These are phyloP conservation scores for Rachycentron canadum DNA, from an alignment of 2,797 vertebrate genomes.

Conservation along the genomic window DNA sequence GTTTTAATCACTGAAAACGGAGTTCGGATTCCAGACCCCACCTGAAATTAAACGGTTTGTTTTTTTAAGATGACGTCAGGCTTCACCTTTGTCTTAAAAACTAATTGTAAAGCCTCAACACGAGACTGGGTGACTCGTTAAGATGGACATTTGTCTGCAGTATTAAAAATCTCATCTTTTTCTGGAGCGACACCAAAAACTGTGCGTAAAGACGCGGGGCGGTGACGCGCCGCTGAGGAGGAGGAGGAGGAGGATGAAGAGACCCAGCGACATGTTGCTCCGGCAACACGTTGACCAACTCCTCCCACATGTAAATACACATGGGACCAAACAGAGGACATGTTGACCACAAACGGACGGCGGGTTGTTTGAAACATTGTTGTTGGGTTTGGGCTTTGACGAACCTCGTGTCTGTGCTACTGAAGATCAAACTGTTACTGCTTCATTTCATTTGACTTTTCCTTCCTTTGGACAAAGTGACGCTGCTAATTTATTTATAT, in stretches of 20 bases:
- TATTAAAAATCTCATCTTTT: background rate
- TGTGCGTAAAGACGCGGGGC: constrained; percentile 3
- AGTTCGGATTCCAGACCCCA: background rate
- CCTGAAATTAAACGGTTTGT: background rate
- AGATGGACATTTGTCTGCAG: background rate
- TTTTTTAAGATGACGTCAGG: background rate
- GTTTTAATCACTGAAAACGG: background rate
- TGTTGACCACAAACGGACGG: background rate
- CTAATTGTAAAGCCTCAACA: background rate
- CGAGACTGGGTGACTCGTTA: background rate
- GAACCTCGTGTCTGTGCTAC: constrained; percentile 6
- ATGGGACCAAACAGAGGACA: constrained; percentile 72
- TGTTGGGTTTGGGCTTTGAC: background rate
- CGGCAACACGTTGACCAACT: background rate
- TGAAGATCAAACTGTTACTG: constrained; percentile 57
- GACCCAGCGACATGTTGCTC: background rate
- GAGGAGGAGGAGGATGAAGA: background rate
- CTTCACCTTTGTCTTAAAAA: background rate
- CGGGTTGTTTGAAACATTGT: background rate
- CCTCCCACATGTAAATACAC: constrained; percentile 72
- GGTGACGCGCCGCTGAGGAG: constrained; percentile 7
- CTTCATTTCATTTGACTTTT: constrained; percentile 52
- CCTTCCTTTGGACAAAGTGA: constrained; percentile 59
- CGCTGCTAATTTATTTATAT: constrained; percentile 93
- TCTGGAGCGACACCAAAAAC: constrained; percentile 21